Evolutionary conservation across 2,113 vertebrate species (phyloP).

Genomic region (Chaenocephalus aceratus): DNA sequence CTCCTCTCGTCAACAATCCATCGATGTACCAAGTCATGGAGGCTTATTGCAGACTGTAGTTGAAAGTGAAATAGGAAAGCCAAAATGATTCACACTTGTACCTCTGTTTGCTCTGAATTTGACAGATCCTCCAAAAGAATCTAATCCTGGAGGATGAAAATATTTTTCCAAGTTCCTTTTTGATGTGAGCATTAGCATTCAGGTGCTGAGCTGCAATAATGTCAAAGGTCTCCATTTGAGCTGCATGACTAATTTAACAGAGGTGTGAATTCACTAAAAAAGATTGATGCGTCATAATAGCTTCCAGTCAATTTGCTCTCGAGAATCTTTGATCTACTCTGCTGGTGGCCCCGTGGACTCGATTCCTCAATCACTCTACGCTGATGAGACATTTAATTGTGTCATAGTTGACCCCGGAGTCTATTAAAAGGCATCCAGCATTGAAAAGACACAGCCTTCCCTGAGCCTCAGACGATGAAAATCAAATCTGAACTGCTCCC

Average conservation of each 20-base stretch:
- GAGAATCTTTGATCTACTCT: slow-evolving; percentile 44
- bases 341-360: slow-evolving; percentile 29
- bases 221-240: slow-evolving; percentile 62
- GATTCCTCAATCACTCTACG: neutral
- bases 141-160: neutral
- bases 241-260: slow-evolving; percentile 56
- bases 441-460: slow-evolving; percentile 5
- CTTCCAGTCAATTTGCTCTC: slow-evolving; percentile 48
- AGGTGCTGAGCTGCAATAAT: slow-evolving; percentile 14
- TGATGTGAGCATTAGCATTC: slow-evolving; percentile 59
- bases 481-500: slow-evolving; percentile 12
- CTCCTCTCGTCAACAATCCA: slow-evolving; percentile 36
- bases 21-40: slow-evolving; percentile 43
- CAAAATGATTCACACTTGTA: slow-evolving; percentile 3
- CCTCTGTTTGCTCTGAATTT: slow-evolving; percentile 12
- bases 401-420: slow-evolving; percentile 28
- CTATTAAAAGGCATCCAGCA: slow-evolving; percentile 29
- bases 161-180: slow-evolving; percentile 23
- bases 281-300: slow-evolving; percentile 27
- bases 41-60: slow-evolving; percentile 31
- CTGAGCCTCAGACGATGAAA: slow-evolving; percentile 9
- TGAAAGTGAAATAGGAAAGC: slow-evolving; percentile 31
- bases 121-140: slow-evolving; percentile 5
- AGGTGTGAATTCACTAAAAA: slow-evolving; percentile 32
- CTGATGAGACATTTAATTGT: slow-evolving; percentile 19